Evolutionary conservation across 2,113 vertebrate genomes (phyloP), one percentile per base, ranked within the genome.

Genomic region (Euleptes europaea): DNA sequence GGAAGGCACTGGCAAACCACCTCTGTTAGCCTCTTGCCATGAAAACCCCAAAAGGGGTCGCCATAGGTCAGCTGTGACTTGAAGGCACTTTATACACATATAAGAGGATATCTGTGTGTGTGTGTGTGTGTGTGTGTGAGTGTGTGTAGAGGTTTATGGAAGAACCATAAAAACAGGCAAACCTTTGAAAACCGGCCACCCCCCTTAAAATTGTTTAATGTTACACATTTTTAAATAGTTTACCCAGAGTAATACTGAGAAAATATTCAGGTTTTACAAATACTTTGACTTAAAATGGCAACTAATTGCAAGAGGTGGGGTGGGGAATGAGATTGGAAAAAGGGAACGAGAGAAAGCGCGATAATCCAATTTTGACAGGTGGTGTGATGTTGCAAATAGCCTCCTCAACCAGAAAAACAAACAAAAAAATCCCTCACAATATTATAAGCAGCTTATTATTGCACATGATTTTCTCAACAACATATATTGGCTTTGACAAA

Each of bases 371-470:
- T 82, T 82, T 82, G 49, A 82, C 80, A 57, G 67, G 69, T 81
- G 49, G 33, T 69, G 17, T 71, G 31, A 82, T 57, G 80, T 5
- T 84, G 73, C 47, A 54, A 77, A 77, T 54, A 84, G 76, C 35
- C 10, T 75, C n/a, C 15, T 75, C n/a, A 38, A 31, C 60, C n/a
- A 76, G 82, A 76, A 84, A 84, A 83, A 83, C 71, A 75, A 49
- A 67, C 31, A 66, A 49, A 65, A n/a, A 63, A 73, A n/a, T 33
- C 28, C 21, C 54, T 73, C 23, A 1, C 13, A 9, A 51, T 67
- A 67, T 40, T 66, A 84, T n/a, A 84, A 26, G 35, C 23, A 67
- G 15, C 11, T 54, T 47, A n/a, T 67, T 77, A 77, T 38, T 40
- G 33, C 51, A 28, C 33, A 31, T 51, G 42, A 77, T 77, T 84